A percentile compares a stretch with the other conserved stretches of the same genome.
phyloP scores from a whole-genome alignment of 1,140 invertebrate species.

The Gonioctena quinquepunctata region DNA sequence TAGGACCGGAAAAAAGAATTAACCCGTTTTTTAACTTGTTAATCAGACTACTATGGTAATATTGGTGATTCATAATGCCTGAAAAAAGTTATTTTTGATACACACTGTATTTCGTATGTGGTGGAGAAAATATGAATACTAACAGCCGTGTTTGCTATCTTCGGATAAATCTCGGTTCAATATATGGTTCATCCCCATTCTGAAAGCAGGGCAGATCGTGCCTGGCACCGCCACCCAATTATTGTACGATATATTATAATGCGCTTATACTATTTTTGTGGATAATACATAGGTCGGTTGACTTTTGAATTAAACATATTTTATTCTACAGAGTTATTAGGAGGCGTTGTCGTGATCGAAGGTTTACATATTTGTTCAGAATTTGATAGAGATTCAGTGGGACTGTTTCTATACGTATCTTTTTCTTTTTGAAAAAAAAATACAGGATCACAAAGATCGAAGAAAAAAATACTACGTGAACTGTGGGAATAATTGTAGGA shows the following conservation, averaged over 20 bases:
- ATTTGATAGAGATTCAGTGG: no score
- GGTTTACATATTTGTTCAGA: background rate
- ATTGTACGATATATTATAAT: slow-evolving; percentile 13
- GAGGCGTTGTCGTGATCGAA: background rate
- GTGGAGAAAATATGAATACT: background rate
- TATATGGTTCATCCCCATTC: slow-evolving; percentile 24
- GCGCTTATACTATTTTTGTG: slow-evolving; percentile 1
- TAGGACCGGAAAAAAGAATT: no score
- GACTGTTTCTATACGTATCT: no score
- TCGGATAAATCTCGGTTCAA: slow-evolving; percentile 22
- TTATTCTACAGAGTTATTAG: no score
- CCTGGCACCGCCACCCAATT: slow-evolving; percentile 11
- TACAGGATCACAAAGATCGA: no score
- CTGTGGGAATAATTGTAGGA: no score
- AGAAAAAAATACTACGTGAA: no score
- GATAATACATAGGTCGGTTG: background rate
- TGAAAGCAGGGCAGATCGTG: background rate
- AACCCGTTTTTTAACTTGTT: no score
- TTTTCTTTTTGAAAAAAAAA: no score
- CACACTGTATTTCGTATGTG: background rate
- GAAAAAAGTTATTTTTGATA: no score
- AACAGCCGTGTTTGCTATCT: slow-evolving; percentile 9
- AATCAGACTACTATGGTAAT: no score
- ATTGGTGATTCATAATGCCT: no score
- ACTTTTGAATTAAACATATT: background rate